Evolutionary conservation across 2,888 invertebrate species (phyloP).

Genomic region (Ecliptopera silaceata): DNA sequence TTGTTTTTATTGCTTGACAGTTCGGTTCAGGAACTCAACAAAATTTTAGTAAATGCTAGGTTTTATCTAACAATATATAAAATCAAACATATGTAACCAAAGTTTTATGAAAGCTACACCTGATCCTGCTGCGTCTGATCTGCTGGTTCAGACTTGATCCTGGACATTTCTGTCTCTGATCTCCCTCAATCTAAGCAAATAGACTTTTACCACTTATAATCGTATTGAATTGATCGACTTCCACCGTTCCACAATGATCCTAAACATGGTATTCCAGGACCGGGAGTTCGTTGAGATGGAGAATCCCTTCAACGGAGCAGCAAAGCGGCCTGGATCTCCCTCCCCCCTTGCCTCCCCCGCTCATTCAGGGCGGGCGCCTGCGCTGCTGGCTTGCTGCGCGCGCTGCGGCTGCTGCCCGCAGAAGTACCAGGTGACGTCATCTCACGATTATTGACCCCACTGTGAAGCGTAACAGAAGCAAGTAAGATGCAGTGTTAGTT

Average conservation of each 20-base stretch:
- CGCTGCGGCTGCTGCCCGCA: conserved; percentile 94
- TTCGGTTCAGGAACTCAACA: background rate
- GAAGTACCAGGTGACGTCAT: conserved; percentile 89
- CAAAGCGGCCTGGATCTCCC: conserved; percentile 94
- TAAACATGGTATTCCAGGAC: conserved; percentile 84
- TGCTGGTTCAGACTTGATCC: too few relatives aligned
- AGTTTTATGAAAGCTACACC: too few relatives aligned
- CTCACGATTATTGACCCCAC: conserved; percentile 16
- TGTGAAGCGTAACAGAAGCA: background rate
- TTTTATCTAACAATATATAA: too few relatives aligned
- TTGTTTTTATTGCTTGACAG: too few relatives aligned
- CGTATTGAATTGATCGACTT: background rate
- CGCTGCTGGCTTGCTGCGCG: conserved; percentile 92
- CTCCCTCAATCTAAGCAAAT: too few relatives aligned
- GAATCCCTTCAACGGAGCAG: conserved; percentile 96
- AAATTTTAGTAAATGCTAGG: too few relatives aligned
- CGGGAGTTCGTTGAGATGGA: conserved; percentile 98
- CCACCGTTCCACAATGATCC: conserved; percentile 19
- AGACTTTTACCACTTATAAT: too few relatives aligned
- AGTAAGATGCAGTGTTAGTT: background rate
- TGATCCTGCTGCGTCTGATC: too few relatives aligned
- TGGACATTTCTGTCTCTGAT: too few relatives aligned
- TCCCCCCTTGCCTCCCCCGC: conserved; percentile 94
- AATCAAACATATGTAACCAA: too few relatives aligned
- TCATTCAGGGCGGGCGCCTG: conserved; percentile 90